Evolutionary conservation across 2,888 invertebrate species (phyloP), one percentile per base, ranked within the genome.

Genomic region (Muschampia plurimacula): DNA sequence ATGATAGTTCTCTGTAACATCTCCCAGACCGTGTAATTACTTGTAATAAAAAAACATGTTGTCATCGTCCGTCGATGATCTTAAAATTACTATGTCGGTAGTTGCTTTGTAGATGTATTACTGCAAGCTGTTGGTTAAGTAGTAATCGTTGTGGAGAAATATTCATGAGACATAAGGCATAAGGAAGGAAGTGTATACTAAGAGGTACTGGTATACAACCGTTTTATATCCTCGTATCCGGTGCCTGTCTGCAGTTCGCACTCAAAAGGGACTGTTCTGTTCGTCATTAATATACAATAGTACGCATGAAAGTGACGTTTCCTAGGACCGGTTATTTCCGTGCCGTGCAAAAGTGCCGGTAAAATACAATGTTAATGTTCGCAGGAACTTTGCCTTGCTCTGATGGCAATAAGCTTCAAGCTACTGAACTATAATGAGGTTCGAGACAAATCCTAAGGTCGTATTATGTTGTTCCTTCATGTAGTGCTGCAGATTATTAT

Each of bases 211-310:
- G 41, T 41, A 41, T 44, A 44, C 44, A 49, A 49, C 49, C 5
- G 74, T 77, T 81, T 88, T 86, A 89, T 86, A 86, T 80, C 78
- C 80, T 78, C 81, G 83, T 85, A 87, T 85, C 85, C 86, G 74
- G 76, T 85, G 84, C 80, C 74, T 78, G 74, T 74, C 72, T 72
- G 74, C 69, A 72, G 49, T 69, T 59, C 76, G 78, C 80, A 81
- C 83, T 86, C 84, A 86, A 87, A 85, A 84, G 77, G 79, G 77
- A 62, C 77, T 79, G 77, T 76, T 75, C 77, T 82, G 84, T 82
- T 84, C 74, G 80, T 83, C 86, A 86, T 89, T 87, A 86, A 87
- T 88, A 87, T 87, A 89, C 86, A 89, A 84, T 86, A 83, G 83
- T 79, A 80, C 80, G 81, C 88, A 87, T 91, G 87, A 90, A 91